Conservation (phyloP, 2,797 vertebrate genomes). For the Aplochiton taeniatus region DNA sequence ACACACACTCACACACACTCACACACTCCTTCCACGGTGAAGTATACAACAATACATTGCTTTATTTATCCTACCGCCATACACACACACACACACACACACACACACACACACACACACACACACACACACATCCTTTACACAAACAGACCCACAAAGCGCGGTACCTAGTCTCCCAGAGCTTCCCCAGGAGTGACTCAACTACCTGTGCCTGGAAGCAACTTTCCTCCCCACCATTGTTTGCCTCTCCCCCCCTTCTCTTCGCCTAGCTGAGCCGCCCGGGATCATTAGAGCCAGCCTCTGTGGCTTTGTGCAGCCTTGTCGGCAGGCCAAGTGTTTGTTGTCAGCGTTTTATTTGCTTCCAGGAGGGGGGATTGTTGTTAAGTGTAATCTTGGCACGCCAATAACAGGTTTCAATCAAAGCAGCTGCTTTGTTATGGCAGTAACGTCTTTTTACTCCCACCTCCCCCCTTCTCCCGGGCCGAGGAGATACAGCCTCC, state of each 20-base stretch:
- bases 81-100: conserved; percentile 14
- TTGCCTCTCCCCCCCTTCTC: conserved; percentile 19
- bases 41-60: not conserved
- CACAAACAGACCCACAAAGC: not conserved
- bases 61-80: conserved; percentile 20
- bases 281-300: conserved; percentile 64
- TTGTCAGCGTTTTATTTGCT: conserved; percentile 71
- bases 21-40: no score
- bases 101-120: no score
- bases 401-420: conserved; percentile 72
- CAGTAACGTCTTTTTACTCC: conserved; percentile 37
- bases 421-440: conserved; percentile 70
- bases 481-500: conserved; percentile 13
- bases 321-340: conserved; percentile 71
- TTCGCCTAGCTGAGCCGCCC: conserved; percentile 39
- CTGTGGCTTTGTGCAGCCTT: conserved; percentile 64
- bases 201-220: conserved; percentile 55
- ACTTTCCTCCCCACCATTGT: conserved; percentile 25
- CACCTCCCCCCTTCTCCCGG: not conserved
- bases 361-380: conserved; percentile 67
- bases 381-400: conserved; percentile 74
- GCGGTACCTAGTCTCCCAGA: not conserved
- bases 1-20: no score
- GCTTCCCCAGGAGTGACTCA: conserved; percentile 46
- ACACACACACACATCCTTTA: not conserved